These are phyloP conservation scores for Melipona beecheii DNA, from an alignment of 2,888 invertebrate species.

Conservation along the genomic window DNA sequence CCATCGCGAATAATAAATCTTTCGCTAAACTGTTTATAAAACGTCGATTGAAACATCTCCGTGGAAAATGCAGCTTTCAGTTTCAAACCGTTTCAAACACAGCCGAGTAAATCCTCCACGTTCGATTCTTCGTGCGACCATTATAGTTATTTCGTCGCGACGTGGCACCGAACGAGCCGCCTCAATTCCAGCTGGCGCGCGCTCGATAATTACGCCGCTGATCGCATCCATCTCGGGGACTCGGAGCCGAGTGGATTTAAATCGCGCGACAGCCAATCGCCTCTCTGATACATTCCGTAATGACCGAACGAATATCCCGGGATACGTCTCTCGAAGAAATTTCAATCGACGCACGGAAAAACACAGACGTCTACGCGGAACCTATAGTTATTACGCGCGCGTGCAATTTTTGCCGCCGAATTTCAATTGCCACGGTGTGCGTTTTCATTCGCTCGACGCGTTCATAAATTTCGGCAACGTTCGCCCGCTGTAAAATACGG, in stretches of 20 bases:
- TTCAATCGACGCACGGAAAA: slow-evolving; percentile 1
- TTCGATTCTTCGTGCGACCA: too few species aligned
- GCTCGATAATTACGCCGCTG: slow-evolving; percentile 26
- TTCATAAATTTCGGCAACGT: background rate
- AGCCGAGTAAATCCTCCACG: too few species aligned
- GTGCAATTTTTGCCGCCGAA: background rate
- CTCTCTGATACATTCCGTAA: slow-evolving; percentile 17
- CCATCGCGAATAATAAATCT: too few species aligned
- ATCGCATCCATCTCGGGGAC: background rate
- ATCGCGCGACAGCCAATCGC: slow-evolving; percentile 26
- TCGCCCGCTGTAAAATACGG: background rate
- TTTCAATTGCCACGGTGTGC: slow-evolving; percentile 14
- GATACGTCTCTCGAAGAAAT: background rate
- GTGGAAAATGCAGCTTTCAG: too few species aligned
- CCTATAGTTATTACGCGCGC: background rate
- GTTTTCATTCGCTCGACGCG: background rate
- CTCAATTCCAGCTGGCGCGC: slow-evolving; percentile 13
- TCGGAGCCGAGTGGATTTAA: slow-evolving; percentile 4
- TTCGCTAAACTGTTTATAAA: too few species aligned
- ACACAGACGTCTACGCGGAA: slow-evolving; percentile 17
- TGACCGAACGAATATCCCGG: slow-evolving; percentile 12
- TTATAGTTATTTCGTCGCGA: too few species aligned
- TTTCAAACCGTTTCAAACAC: too few species aligned
- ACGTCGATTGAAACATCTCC: too few species aligned
- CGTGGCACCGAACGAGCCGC: background rate